Conservation (phyloP, 1,140 invertebrate genomes). For the Drosophila paulistorum region DNA sequence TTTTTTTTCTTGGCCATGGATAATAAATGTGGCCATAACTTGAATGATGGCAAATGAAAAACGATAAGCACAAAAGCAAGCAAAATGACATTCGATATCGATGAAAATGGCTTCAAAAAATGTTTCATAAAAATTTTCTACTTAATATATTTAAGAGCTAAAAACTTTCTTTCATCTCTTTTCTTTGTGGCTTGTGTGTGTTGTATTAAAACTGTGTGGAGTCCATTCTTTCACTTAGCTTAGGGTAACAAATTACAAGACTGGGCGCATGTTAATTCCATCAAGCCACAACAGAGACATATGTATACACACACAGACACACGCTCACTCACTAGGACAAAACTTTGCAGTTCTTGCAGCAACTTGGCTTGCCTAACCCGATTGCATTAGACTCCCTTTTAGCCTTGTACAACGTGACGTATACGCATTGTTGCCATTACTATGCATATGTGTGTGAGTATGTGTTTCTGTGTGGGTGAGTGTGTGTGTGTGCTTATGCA, state of each 20-base stretch:
- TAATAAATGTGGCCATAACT: constrained; percentile 60
- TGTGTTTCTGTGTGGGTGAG: constrained; percentile 2
- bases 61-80: constrained; percentile 1
- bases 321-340: constrained; percentile 23
- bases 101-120: not conserved
- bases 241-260: constrained; percentile 26
- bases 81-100: not conserved
- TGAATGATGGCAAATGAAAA: constrained; percentile 10
- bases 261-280: constrained; percentile 63
- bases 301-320: not conserved
- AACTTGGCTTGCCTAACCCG: constrained; percentile 32
- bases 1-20: constrained; percentile 38
- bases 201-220: not conserved
- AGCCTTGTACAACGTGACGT: constrained; percentile 59
- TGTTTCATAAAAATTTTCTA: not conserved
- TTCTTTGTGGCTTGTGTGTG: no score
- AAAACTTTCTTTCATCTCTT: no score
- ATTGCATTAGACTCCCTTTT: constrained; percentile 61
- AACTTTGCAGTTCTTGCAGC: constrained; percentile 36
- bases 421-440: constrained; percentile 70
- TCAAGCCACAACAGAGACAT: constrained; percentile 47
- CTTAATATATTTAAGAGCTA: not conserved
- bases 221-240: constrained; percentile 1
- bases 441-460: not conserved
- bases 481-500: constrained; percentile 37